These are phyloP conservation scores for Myanophis thanlyinensis DNA, from an alignment of 2,113 vertebrate genomes.

Conservation along the genomic window DNA sequence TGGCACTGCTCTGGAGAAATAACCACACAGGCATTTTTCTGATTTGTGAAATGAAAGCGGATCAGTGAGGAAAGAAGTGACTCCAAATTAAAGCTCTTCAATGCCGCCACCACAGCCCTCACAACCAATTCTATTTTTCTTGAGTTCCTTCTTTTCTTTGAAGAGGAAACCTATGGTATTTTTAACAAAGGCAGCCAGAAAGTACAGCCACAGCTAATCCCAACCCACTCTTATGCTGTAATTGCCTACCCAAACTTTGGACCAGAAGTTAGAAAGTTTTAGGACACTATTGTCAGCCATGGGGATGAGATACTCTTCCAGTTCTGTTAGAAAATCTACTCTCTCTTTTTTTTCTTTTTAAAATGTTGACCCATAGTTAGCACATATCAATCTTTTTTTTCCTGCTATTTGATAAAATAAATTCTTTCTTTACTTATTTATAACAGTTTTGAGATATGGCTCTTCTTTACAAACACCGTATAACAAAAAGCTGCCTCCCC, in stretches of 20 bases:
- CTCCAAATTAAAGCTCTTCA: not conserved
- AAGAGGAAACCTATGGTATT: not conserved
- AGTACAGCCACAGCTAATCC: not conserved
- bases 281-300: not conserved
- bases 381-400: not conserved
- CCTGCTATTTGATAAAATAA: not conserved
- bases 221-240: not conserved
- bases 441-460: fast-evolving
- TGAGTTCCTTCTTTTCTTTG: not conserved
- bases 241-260: not conserved
- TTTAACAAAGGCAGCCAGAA: not conserved
- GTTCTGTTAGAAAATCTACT: conserved; percentile 25
- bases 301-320: conserved; percentile 17
- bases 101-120: not conserved
- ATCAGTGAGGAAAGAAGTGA: not conserved
- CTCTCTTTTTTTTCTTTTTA: not conserved
- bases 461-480: not conserved
- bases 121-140: not conserved
- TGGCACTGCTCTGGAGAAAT: not conserved
- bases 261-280: not conserved
- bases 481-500: not conserved
- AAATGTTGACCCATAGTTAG: not conserved
- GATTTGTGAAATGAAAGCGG: not conserved
- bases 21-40: not conserved
- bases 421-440: not conserved